Conservation (phyloP, 1,140 invertebrate genomes). For the Heterodera carotae region DNA sequence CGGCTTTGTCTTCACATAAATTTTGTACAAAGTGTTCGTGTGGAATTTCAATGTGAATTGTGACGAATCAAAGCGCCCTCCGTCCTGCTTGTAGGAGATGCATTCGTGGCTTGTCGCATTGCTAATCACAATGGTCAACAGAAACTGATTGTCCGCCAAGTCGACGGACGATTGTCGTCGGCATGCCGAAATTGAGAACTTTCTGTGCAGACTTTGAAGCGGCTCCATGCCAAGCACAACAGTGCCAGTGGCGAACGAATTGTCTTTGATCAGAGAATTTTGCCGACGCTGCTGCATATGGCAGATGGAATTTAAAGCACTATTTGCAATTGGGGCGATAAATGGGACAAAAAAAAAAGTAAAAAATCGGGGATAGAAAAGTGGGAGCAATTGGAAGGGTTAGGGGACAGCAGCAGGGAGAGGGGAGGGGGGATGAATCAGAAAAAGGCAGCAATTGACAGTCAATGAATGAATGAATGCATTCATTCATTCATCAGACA, state of each 20-base stretch:
- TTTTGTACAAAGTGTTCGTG: slow-evolving; percentile 43
- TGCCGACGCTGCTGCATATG: background rate
- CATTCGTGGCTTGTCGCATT: slow-evolving; percentile 40
- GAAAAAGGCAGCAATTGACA: too few relatives aligned
- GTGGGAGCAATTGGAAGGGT: too few relatives aligned
- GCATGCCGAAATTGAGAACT: slow-evolving; percentile 29
- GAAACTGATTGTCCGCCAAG: background rate
- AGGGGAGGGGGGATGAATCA: too few relatives aligned
- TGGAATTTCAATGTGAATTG: slow-evolving; percentile 41
- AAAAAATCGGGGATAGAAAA: too few relatives aligned
- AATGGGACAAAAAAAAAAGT: too few relatives aligned
- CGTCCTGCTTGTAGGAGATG: slow-evolving; percentile 50
- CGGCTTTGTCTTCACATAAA: slow-evolving; percentile 40
- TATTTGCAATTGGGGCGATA: too few relatives aligned
- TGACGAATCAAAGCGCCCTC: slow-evolving; percentile 40
- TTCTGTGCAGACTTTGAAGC: slow-evolving; percentile 4
- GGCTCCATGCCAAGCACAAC: slow-evolving; percentile 3
- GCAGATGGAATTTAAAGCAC: too few relatives aligned
- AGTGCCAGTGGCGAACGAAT: background rate
- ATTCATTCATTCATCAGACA: too few relatives aligned
- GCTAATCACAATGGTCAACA: slow-evolving; percentile 33
- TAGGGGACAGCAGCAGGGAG: too few relatives aligned
- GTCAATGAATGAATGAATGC: too few relatives aligned
- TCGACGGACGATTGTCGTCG: slow-evolving; percentile 26
- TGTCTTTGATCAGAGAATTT: background rate